Evolutionary conservation across 2,797 vertebrate species (phyloP).

Genomic region (Tiaroga cobitis): DNA sequence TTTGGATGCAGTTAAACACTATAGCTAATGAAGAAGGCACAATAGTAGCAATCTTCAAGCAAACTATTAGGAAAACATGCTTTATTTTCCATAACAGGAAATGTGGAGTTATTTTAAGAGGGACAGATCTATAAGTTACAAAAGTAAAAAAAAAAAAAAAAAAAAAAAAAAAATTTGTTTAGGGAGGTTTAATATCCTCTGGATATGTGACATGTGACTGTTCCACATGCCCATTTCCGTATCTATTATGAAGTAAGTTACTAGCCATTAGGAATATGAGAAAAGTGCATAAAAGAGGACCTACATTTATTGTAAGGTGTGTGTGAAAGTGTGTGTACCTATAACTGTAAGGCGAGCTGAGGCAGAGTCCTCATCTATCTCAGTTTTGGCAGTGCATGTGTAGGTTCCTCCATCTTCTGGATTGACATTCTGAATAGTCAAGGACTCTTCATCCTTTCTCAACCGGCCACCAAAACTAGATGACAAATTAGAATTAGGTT

Average conservation of each 20-base stretch:
- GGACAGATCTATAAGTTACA: neutral
- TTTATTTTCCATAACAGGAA: neutral
- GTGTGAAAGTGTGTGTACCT: constrained; percentile 75
- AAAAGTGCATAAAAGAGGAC: neutral
- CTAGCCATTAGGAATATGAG: neutral
- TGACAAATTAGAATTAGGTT: neutral
- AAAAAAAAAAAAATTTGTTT: neutral
- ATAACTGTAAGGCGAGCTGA: constrained; percentile 91
- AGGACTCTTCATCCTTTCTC: constrained; percentile 86
- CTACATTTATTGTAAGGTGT: neutral
- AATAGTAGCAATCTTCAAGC: constrained; percentile 21
- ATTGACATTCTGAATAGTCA: constrained; percentile 84
- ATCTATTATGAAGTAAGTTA: neutral
- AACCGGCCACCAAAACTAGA: constrained; percentile 72
- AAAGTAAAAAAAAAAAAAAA: neutral
- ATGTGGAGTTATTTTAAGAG: constrained; percentile 8
- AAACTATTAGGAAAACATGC: constrained; percentile 1
- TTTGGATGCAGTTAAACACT: neutral
- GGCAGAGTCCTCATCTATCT: constrained; percentile 90
- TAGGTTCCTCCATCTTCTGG: constrained; percentile 92
- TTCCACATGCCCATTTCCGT: constrained; percentile 23
- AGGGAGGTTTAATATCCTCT: neutral
- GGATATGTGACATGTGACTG: constrained; percentile 11
- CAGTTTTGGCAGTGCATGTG: constrained; percentile 87
- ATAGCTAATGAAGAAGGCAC: neutral